These are phyloP conservation scores for Osmoderma eremita DNA, from an alignment of 2,888 invertebrate genomes.

Conservation along the genomic window DNA sequence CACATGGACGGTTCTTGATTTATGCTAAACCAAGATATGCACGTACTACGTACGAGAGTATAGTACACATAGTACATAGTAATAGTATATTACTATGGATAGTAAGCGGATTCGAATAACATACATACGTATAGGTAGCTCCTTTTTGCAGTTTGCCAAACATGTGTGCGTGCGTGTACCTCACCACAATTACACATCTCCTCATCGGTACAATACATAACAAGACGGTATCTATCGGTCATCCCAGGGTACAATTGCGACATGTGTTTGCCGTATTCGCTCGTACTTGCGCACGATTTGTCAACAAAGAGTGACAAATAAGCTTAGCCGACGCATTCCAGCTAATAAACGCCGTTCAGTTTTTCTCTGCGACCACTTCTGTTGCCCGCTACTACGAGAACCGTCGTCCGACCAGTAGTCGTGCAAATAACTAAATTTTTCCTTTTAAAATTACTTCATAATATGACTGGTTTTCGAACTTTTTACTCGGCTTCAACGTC, in stretches of 20 bases:
- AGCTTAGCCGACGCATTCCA: conserved; percentile 24
- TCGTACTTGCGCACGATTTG: conserved; percentile 35
- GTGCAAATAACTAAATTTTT: conserved; percentile 36
- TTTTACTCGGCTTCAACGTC: conserved; percentile 10
- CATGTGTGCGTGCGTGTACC: conserved; percentile 2
- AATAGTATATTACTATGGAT: conserved; percentile 2
- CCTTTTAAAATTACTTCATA: conserved; percentile 35
- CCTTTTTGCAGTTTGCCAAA: conserved; percentile 11
- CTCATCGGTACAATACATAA: conserved; percentile 27
- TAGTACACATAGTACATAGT: background rate
- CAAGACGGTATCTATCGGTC: conserved; percentile 40
- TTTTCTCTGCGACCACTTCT: conserved; percentile 23
- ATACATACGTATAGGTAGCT: background rate
- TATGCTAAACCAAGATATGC: conserved; percentile 10
- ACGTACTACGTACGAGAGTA: conserved; percentile 7
- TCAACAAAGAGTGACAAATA: conserved; percentile 40
- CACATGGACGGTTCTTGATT: background rate
- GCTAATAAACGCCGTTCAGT: conserved; percentile 17
- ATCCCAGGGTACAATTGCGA: conserved; percentile 35
- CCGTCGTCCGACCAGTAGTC: conserved; percentile 11
- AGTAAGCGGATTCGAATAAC: conserved; percentile 2
- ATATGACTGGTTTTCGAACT: conserved; percentile 27
- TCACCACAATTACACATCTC: conserved; percentile 18
- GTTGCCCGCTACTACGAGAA: conserved; percentile 3
- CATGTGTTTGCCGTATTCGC: conserved; percentile 30